A percentile compares a stretch with the other conserved stretches of the same genome.
Evolutionary conservation across 2,888 invertebrate genomes (phyloP).

Genomic region (Hirtodrosophila alboralis): DNA sequence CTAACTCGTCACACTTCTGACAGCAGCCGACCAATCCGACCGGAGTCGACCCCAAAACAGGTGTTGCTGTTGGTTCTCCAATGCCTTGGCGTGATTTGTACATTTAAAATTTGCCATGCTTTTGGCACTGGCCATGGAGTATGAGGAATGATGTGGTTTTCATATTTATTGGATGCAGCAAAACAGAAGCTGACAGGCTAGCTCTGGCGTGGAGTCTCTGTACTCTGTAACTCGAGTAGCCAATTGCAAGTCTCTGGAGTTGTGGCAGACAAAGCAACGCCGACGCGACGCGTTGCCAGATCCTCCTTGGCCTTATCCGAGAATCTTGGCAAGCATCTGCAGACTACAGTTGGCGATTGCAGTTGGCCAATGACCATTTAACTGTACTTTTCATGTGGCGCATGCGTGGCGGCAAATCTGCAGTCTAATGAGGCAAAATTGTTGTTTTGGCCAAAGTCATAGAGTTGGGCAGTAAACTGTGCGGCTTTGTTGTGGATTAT

Average conservation of each 20-base stretch:
- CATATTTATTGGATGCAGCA: slow-evolving; percentile 42
- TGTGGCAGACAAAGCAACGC: slow-evolving; percentile 29
- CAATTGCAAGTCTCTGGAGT: slow-evolving; percentile 4
- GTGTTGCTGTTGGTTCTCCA: slow-evolving; percentile 42
- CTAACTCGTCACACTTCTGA: slow-evolving; percentile 35
- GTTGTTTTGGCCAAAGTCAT: slow-evolving; percentile 23
- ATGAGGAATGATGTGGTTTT: slow-evolving; percentile 26
- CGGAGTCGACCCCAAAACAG: slow-evolving; percentile 38
- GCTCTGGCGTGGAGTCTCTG: too few relatives aligned
- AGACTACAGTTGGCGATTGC: slow-evolving; percentile 9
- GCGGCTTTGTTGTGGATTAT: slow-evolving; percentile 33
- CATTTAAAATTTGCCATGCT: slow-evolving; percentile 62
- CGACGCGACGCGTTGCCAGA: slow-evolving; percentile 19
- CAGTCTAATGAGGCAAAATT: slow-evolving; percentile 55
- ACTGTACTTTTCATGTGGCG: slow-evolving; percentile 63
- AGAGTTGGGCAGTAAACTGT: slow-evolving; percentile 19
- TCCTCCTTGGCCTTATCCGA: slow-evolving; percentile 39
- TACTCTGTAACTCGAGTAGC: slow-evolving; percentile 14
- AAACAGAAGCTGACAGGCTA: slow-evolving; percentile 45
- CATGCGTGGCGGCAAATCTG: slow-evolving; percentile 49
- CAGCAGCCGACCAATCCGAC: slow-evolving; percentile 10
- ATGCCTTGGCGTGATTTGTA: slow-evolving; percentile 43
- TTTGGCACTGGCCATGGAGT: slow-evolving; percentile 27
- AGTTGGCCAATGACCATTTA: slow-evolving; percentile 43
- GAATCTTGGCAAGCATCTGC: slow-evolving; percentile 36